Conservation (phyloP, 2,888 invertebrate genomes). For the Hyalella azteca region DNA sequence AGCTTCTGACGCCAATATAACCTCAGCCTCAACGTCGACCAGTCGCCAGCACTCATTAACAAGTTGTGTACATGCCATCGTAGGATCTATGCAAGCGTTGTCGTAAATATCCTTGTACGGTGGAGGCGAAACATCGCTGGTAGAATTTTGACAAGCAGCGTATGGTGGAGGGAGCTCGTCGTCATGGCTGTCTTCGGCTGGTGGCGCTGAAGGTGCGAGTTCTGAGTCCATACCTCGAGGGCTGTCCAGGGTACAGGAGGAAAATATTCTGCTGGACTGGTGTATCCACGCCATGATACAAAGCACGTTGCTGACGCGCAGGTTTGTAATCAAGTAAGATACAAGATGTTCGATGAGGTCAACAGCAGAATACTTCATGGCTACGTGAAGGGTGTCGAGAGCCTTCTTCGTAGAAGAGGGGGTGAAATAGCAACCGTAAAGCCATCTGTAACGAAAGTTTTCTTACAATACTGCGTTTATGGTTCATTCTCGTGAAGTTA, state of each 20-base stretch:
- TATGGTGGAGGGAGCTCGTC: conserved; percentile 20
- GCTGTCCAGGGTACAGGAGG: neutral
- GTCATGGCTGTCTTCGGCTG: neutral
- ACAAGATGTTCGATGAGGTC: conserved; percentile 74
- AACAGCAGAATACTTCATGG: conserved; percentile 76
- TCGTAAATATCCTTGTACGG: conserved; percentile 20
- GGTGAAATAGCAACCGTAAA: conserved; percentile 51
- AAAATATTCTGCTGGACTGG: conserved; percentile 1
- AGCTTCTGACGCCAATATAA: conserved; percentile 67
- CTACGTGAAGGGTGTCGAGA: conserved; percentile 74
- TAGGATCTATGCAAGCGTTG: conserved; percentile 40
- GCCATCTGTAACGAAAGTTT: conserved; percentile 46
- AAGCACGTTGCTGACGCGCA: conserved; percentile 72
- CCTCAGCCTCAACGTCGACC: conserved; percentile 69
- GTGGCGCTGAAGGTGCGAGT: conserved; percentile 11
- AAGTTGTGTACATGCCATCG: conserved; percentile 68
- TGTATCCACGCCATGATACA: conserved; percentile 67
- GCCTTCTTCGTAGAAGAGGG: conserved; percentile 63
- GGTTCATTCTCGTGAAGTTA: too few relatives aligned
- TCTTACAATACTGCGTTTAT: too few relatives aligned
- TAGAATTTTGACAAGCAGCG: too few relatives aligned
- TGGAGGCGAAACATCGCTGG: neutral
- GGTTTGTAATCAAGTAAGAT: conserved; percentile 71
- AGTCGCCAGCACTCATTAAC: conserved; percentile 73
- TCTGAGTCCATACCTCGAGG: neutral